Base-by-base conservation (phyloP, 1,140 invertebrate species). In the Apis dorsata region DNA sequence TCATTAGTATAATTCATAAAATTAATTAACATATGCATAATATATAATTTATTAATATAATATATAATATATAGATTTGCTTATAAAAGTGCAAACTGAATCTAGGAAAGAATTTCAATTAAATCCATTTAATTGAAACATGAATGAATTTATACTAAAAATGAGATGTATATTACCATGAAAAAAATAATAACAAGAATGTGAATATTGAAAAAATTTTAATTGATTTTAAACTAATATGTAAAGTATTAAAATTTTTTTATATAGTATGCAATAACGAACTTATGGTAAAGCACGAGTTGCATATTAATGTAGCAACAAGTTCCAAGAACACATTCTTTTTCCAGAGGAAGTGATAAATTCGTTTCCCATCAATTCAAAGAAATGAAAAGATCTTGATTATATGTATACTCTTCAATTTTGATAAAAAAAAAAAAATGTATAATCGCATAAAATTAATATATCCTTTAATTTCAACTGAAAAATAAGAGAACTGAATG, bases 281-380 rank as follows among this genome's bases (percentile, higher is more conserved):
- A 53, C n/a, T 79, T 19, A 28, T 24, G 19, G 53, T 15, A 15
- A 44, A 34, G 2, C 11, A 60, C 44, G 28, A 4, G 12, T 19
- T 44, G 74, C 65, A 69, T 82, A 60, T 69, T 62, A 77, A 82
- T 19, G 12, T 11, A 59, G 49, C 19, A 59, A 7, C 10, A 44
- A 44, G 28, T 82, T 69, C 65, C 55, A 12, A 53, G 80, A 62
- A 69, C 28, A 60, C 28, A 82, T 77, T 77, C 74, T 68, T 62
- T 77, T 60, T 21, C 57, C 65, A 70, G 49, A 68, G 80, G 80
- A 70, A 69, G 57, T n/a, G 51, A 77, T 82, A 82, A 82, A 82
- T 70, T 51, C 49, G 19, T 15, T 17, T 24, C 17, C 12, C 65
- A 69, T 82, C 68, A 53, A 62, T 77, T 60, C 80, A 7, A 53